A percentile compares a stretch with the other conserved stretches of the same genome.
phyloP scores from a whole-genome alignment of 1,140 invertebrate genomes.

The Pogonomyrmex barbatus region DNA sequence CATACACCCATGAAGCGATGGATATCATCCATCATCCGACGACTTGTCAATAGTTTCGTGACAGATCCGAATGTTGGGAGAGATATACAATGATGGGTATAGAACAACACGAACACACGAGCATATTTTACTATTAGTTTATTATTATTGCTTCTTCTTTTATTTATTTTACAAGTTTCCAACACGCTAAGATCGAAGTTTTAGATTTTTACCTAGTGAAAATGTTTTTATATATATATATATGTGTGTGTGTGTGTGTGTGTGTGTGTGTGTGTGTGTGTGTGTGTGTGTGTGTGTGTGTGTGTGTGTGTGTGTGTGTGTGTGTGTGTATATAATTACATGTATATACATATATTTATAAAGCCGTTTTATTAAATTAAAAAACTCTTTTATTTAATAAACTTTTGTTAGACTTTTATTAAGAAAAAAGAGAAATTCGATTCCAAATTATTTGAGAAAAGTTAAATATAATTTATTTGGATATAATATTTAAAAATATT shows the following conservation, averaged over 20 bases:
- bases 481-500: background rate
- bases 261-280: too few species aligned
- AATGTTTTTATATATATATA: background rate
- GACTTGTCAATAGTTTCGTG: conserved; percentile 43
- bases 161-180: background rate
- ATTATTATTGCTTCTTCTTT: background rate
- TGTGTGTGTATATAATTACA: too few species aligned
- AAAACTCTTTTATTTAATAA: background rate
- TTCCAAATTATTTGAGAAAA: background rate
- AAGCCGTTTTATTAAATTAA: background rate
- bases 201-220: background rate
- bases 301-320: too few species aligned
- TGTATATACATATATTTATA: too few species aligned
- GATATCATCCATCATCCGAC: conserved; percentile 46
- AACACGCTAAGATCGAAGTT: background rate
- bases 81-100: background rate
- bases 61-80: conserved; percentile 35
- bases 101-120: background rate
- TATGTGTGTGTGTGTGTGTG: too few species aligned
- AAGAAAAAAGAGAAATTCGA: background rate
- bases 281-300: too few species aligned
- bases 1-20: conserved; percentile 21
- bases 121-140: background rate
- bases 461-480: background rate
- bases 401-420: background rate